Evolutionary conservation across 2,113 vertebrate species (phyloP), one percentile per base, ranked within the genome.

Genomic region (Scalopus aquaticus): DNA sequence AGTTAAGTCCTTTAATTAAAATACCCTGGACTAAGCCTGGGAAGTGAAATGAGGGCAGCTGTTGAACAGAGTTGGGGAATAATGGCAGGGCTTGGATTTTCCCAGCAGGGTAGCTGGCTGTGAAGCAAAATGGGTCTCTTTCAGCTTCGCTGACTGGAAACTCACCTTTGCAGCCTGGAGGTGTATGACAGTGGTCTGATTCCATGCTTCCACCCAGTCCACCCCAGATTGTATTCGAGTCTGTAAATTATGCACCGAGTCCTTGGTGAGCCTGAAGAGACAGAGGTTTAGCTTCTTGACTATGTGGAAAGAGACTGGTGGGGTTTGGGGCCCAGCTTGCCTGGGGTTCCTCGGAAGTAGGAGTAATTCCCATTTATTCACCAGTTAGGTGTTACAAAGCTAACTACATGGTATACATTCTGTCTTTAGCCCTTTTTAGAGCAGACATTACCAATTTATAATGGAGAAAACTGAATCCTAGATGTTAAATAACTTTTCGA

Each of bases 101-200:
- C 91, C 74, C 60, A n/a, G 51, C 37, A 28, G 26, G 78, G 58
- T 13, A 17, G 46, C 54, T 39, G 81, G 30, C 30, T 10, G 32
- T 58, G 73, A 46, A 39, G 49, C 54, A 28, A 42, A 72, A 37
- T 1, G 0, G 37, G 28, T 10, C 42, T 70, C 44, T 85, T 24
- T 3, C 4, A 37, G 65, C 65, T 20, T 39, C 35, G 26, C 42
- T n/a, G 42, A n/a, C 0, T 0, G 28, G n/a, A 62, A 77, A 69
- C 98, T 97, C 69, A 98, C 98, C 98, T 98, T 98, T 0, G 98
- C 97, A 72, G 98, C 98, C 90, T 97, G 98, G 11, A 92, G 78
- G 16, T 98, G 97, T 62, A 98, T 97, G 81, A 98, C 94, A 0
- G 98, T 96, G 44, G 98, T 98, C 95, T 73, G 94, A 97, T 98